Percentiles rank a stretch among this genome's conserved stretches.
Evolutionary conservation across 92 coral and sea anemone genomes (phyloP).

Genomic region (Palythoa caribaeorum): DNA sequence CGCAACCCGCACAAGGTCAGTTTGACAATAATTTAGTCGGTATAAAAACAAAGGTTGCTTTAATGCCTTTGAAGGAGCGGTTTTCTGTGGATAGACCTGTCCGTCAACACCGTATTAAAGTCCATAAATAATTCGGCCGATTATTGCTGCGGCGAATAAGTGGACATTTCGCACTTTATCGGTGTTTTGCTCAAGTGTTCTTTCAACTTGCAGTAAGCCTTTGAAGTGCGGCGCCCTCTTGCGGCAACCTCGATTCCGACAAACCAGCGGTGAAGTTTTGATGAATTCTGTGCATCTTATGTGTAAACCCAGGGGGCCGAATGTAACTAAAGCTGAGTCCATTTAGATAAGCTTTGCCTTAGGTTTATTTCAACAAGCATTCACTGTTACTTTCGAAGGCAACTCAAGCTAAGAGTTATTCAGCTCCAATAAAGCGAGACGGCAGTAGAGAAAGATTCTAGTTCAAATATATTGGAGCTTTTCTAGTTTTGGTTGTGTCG

Average conservation of each 20-base stretch:
- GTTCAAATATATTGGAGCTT: not conserved
- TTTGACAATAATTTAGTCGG: not conserved
- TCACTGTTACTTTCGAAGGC: not conserved
- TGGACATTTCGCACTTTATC: not conserved
- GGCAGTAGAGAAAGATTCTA: not conserved
- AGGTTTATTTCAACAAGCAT: not conserved
- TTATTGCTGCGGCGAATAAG: slow-evolving; percentile 20
- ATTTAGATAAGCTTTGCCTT: not conserved
- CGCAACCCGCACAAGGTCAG: not conserved
- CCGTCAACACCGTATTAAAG: not conserved
- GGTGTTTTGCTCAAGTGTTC: not conserved
- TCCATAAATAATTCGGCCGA: not conserved
- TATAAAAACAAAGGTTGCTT: not conserved
- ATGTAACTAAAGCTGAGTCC: slow-evolving; percentile 2
- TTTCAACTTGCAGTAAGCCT: not conserved
- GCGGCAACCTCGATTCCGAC: not conserved
- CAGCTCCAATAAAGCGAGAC: not conserved
- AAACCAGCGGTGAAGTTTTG: not conserved
- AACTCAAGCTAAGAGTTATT: not conserved
- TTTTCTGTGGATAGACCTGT: not conserved
- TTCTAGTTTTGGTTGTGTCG: too few species aligned
- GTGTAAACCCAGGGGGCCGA: slow-evolving; percentile 15
- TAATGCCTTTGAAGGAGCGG: not conserved
- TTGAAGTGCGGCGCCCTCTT: slow-evolving; percentile 13
- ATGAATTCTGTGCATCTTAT: not conserved